Evolutionary conservation across 2,888 invertebrate species (phyloP).

Genomic region (Sarcophaga variegata): DNA sequence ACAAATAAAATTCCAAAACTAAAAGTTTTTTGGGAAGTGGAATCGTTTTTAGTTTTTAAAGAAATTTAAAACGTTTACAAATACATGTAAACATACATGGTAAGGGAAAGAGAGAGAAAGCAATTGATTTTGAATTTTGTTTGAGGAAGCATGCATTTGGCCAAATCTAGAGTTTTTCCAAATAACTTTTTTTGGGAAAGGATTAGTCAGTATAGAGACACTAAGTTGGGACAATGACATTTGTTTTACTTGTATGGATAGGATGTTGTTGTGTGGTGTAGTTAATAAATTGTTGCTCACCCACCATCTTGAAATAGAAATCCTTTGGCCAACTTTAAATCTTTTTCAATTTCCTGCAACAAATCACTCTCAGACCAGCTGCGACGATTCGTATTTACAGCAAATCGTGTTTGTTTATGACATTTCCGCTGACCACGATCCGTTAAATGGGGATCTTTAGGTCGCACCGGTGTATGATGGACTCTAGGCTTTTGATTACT

Average conservation of each 20-base stretch:
- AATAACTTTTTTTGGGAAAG: not conserved
- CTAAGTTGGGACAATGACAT: not conserved
- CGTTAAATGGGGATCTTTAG: conserved; percentile 37
- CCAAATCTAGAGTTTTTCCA: not conserved
- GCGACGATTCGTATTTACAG: conserved; percentile 78
- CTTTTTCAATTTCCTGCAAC: conserved; percentile 86
- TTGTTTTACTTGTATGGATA: not conserved
- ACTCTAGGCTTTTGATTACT: conserved; percentile 46
- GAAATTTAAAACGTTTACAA: too few species aligned
- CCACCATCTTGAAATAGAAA: conserved; percentile 84
- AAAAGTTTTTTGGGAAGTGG: too few species aligned
- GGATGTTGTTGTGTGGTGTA: not conserved
- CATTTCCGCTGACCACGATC: conserved; percentile 53
- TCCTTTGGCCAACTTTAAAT: conserved; percentile 84
- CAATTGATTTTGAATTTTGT: not conserved
- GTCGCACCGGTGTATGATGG: conserved; percentile 16
- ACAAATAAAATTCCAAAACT: too few species aligned
- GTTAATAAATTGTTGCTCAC: conserved; percentile 57
- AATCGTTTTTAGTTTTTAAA: too few species aligned
- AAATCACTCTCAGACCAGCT: conserved; percentile 83
- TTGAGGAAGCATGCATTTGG: not conserved
- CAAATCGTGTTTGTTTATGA: conserved; percentile 79
- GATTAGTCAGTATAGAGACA: conserved; percentile 13
- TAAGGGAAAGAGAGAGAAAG: not conserved
- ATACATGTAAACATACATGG: not conserved